Evolutionary conservation across 2,888 invertebrate species (phyloP).

Genomic region (Stomorhina lunata): DNA sequence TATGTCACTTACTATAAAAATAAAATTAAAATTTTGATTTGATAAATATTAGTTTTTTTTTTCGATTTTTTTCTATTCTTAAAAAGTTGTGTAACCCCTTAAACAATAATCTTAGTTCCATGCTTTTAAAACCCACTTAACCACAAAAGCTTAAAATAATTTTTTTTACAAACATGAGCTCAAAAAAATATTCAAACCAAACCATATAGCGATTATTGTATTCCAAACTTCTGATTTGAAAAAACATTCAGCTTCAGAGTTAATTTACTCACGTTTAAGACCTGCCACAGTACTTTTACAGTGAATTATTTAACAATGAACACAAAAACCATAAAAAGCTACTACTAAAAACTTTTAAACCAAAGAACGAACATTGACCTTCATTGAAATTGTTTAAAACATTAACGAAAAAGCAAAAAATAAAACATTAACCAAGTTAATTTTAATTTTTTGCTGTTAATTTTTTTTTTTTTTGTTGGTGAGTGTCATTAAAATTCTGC

Average conservation of each 20-base stretch:
- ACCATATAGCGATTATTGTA: no score
- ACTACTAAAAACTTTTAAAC: no score
- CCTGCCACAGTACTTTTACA: slow-evolving; percentile 33
- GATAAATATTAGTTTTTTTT: background rate
- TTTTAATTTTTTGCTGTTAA: slow-evolving; percentile 2
- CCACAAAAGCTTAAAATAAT: slow-evolving; percentile 13
- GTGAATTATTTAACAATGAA: slow-evolving; percentile 57
- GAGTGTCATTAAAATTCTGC: slow-evolving; percentile 59
- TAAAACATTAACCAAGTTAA: slow-evolving; percentile 3
- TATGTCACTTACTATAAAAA: slow-evolving; percentile 1
- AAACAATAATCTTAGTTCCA: background rate
- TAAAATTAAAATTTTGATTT: slow-evolving; percentile 8
- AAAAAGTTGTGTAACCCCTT: slow-evolving; percentile 32
- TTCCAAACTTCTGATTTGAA: no score
- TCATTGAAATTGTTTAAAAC: slow-evolving; percentile 69
- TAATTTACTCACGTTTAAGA: background rate
- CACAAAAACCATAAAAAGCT: background rate
- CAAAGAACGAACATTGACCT: slow-evolving; percentile 76
- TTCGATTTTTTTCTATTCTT: background rate
- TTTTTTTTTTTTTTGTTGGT: slow-evolving; percentile 9
- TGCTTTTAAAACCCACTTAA: slow-evolving; percentile 30
- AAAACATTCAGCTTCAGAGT: background rate
- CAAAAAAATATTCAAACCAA: no score
- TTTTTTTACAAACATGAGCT: background rate
- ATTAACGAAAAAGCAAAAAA: background rate